Evolutionary conservation across 2,888 invertebrate species (phyloP).

Genomic region (Branchipolynoe longqiensis): DNA sequence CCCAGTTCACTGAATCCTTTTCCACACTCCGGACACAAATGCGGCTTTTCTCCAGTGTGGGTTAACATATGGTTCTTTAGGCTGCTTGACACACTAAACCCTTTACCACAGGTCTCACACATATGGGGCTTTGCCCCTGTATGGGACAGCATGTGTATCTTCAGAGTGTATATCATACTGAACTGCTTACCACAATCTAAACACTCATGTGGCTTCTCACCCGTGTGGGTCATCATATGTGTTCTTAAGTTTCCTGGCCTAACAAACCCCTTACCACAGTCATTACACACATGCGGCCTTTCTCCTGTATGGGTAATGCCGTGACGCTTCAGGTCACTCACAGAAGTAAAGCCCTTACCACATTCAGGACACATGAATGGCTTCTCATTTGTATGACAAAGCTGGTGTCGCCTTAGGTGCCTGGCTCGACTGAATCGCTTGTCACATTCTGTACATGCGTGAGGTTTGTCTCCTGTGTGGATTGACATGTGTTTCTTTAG

Average conservation of each 20-base stretch:
- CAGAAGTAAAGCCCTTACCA: background rate
- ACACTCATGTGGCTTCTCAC: background rate
- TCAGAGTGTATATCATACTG: background rate
- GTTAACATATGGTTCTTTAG: background rate
- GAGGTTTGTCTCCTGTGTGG: background rate
- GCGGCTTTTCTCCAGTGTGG: background rate
- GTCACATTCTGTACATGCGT: background rate
- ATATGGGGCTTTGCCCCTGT: background rate
- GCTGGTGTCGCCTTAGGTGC: background rate
- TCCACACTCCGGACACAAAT: background rate
- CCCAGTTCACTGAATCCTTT: background rate
- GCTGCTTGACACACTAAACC: background rate
- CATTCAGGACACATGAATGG: background rate
- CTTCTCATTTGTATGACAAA: background rate
- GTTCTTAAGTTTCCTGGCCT: background rate
- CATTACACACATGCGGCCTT: background rate
- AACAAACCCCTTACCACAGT: background rate
- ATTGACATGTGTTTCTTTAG: background rate
- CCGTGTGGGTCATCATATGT: conserved; percentile 5
- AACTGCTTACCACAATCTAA: background rate
- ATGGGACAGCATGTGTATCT: background rate
- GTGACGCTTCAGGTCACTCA: background rate
- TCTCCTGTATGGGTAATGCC: background rate
- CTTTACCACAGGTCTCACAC: background rate
- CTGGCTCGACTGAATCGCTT: background rate